phyloP scores from a whole-genome alignment of 2,113 vertebrate genomes.

The Macheiramphus alcinus region DNA sequence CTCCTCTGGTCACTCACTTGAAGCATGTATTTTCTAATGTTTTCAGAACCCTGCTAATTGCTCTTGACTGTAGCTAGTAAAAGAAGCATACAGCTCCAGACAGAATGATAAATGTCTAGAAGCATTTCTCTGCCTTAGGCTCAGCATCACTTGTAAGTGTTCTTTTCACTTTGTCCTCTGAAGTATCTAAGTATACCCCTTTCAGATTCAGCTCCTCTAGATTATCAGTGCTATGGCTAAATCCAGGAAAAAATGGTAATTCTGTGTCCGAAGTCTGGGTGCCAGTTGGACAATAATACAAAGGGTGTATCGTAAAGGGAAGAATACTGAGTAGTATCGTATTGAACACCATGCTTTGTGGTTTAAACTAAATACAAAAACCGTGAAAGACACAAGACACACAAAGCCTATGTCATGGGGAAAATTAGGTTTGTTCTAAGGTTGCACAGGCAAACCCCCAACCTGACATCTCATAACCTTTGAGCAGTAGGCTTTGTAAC shows the following conservation, averaged over 20 bases:
- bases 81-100: not conserved
- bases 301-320: not conserved
- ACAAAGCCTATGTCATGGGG: not conserved
- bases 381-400: fast-evolving
- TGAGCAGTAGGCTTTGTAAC: not conserved
- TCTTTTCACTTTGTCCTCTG: not conserved
- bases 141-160: not conserved
- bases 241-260: not conserved
- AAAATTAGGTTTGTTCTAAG: not conserved
- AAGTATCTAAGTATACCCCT: not conserved
- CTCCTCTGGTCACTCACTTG: not conserved
- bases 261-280: not conserved
- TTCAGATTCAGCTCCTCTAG: not conserved
- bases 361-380: not conserved
- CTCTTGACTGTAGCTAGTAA: not conserved
- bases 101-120: not conserved
- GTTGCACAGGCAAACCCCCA: not conserved
- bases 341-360: not conserved
- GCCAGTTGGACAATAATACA: not conserved
- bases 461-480: not conserved
- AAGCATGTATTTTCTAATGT: not conserved
- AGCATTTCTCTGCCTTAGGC: not conserved
- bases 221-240: not conserved
- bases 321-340: not conserved
- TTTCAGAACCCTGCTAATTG: not conserved